Conservation (phyloP, 2,113 vertebrate genomes). For the Scytalopus superciliaris region DNA sequence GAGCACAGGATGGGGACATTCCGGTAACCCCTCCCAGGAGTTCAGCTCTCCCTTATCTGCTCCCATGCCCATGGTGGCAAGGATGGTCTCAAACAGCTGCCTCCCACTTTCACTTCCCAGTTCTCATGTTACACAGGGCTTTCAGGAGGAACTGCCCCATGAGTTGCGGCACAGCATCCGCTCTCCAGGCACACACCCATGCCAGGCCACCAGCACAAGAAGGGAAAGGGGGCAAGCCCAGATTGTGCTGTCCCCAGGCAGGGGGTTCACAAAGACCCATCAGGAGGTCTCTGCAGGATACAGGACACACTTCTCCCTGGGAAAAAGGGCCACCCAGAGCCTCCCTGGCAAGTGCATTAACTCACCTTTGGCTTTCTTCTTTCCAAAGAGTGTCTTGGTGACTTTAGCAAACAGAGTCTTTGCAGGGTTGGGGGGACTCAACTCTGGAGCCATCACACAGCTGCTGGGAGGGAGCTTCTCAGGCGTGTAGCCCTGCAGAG, state of each 20-base stretch:
- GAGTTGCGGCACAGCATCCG: not conserved
- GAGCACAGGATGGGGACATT: not conserved
- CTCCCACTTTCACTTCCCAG: slow-evolving; percentile 59
- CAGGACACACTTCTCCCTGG: not conserved
- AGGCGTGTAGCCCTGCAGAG: slow-evolving; percentile 88
- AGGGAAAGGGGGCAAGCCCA: not conserved
- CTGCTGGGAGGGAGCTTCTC: slow-evolving; percentile 91
- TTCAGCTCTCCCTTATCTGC: not conserved
- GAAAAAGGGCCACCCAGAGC: not conserved
- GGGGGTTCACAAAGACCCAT: not conserved
- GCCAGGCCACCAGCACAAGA: not conserved
- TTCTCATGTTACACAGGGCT: slow-evolving; percentile 28
- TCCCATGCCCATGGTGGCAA: not conserved
- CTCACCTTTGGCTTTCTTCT: slow-evolving; percentile 90
- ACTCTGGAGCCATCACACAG: slow-evolving; percentile 90
- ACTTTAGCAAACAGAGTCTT: slow-evolving; percentile 94
- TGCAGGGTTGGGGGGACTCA: slow-evolving; percentile 89
- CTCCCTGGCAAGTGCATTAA: not conserved
- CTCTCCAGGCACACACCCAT: slow-evolving; percentile 3
- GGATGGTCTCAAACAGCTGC: not conserved
- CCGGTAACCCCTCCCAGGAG: not conserved
- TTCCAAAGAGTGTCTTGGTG: slow-evolving; percentile 93
- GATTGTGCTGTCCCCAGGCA: not conserved
- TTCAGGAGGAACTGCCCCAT: slow-evolving; percentile 12
- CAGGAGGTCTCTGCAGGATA: not conserved